Base-by-base conservation (phyloP, 2,888 invertebrate genomes). In the Lepetodrilus schrolli region DNA sequence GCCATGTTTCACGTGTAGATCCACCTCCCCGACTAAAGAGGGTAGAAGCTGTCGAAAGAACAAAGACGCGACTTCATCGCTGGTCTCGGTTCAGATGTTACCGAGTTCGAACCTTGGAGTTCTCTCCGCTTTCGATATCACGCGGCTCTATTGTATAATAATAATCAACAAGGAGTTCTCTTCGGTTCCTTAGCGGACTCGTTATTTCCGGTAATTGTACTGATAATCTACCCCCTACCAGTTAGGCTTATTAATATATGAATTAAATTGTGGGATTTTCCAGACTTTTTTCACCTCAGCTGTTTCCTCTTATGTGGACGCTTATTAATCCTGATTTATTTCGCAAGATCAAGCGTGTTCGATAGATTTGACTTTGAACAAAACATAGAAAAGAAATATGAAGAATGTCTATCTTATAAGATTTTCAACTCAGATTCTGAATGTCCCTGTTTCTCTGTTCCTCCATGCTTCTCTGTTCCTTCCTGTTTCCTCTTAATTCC, bases 211-310 rank as follows among this genome's bases (percentile, higher is more conserved):
- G 34, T 58, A 58, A 58, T 58, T 58, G 26, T 58, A 58, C 58
- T n/a, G 34, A 58, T 58, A 58, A 58, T 58, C 58, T 58, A 58
- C 58, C 58, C 58, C 58, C 58, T 58, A 58, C 58, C 58, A 58
- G 34, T 58, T 58, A 58, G 58, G 30, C 58, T 30, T 58, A 58
- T 58, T 58, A 58, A 30, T 58, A 58, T 58, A 58, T 58, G 17
- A 17, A n/a, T n/a, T n/a, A n/a, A n/a, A n/a, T n/a, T n/a, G n/a
- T n/a, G n/a, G n/a, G n/a, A n/a, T n/a, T n/a, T n/a, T n/a, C n/a
- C n/a, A n/a, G n/a, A n/a, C n/a, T n/a, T n/a, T n/a, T n/a, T n/a
- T n/a, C n/a, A n/a, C n/a, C n/a, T n/a, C n/a, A n/a, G n/a, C n/a
- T n/a, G n/a, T n/a, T n/a, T n/a, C n/a, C n/a, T n/a, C n/a, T n/a